These are phyloP conservation scores for Psittacula cyanocephala DNA, from an alignment of 2,113 vertebrate species.

Conservation along the genomic window DNA sequence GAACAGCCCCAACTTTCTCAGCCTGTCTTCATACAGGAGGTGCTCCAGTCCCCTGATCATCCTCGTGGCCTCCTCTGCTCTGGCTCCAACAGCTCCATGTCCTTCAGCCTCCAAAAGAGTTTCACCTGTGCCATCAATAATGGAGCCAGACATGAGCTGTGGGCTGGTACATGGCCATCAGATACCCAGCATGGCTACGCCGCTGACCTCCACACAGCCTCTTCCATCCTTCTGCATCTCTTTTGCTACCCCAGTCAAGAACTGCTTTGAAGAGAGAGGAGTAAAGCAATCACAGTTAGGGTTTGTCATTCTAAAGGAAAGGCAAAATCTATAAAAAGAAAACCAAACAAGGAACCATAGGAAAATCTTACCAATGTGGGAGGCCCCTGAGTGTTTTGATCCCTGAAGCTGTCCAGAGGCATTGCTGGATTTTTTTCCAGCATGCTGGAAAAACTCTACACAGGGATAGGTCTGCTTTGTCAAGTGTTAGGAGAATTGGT, in stretches of 20 bases:
- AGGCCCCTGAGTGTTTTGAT: constrained; percentile 6
- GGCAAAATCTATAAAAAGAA: constrained; percentile 28
- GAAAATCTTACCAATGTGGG: constrained; percentile 36
- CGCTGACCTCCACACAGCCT: not conserved
- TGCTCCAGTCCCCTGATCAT: not conserved
- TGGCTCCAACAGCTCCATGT: not conserved
- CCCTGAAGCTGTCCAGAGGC: accelerated
- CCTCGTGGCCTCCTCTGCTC: not conserved
- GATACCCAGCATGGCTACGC: not conserved
- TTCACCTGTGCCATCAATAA: not conserved
- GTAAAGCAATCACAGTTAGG: not conserved
- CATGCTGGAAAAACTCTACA: not conserved
- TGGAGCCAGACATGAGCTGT: accelerated
- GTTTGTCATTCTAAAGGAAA: not conserved
- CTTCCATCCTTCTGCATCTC: not conserved
- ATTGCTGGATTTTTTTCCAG: not conserved
- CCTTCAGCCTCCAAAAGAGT: not conserved
- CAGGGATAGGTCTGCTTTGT: not conserved
- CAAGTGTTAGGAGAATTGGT: not conserved
- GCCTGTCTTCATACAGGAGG: not conserved
- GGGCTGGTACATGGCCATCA: accelerated
- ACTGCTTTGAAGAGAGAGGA: not conserved
- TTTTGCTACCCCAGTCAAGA: not conserved
- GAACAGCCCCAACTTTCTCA: not conserved
- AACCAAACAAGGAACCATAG: not conserved